Base-by-base conservation (phyloP, 1,140 invertebrate genomes). In the Saxidomus purpurata region DNA sequence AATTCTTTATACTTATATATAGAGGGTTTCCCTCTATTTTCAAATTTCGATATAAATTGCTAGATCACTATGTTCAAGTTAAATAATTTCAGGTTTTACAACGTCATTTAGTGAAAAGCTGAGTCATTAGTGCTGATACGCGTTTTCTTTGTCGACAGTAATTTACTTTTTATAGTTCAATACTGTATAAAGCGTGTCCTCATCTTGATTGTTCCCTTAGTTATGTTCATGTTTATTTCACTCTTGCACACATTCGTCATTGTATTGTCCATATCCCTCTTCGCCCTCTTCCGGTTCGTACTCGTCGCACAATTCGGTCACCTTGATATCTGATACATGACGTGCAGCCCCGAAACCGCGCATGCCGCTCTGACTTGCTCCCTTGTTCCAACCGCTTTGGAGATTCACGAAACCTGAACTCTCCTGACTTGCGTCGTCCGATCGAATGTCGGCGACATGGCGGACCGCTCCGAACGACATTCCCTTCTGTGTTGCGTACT, bases 361-460 rank as follows among this genome's bases (percentile, higher is more conserved):
- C 93, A 99, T 98, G 38, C 98, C 98, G 93, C 97, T 98, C 96
- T 99, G 98, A 94, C 97, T 98, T 90, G 98, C 98, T 34, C 95
- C 95, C 95, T 99, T 98, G 80, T 99, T 99, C 74, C 97, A 97
- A 59, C 98, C 98, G 76, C 98, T 98, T 95, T 99, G 98, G 0
- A 99, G 97, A 90, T 98, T 98, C 90, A 99, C 98, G 67, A 98
- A 97, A 0, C 97, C 96, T 92, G 99, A 97, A 2, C 98, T 98
- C 6, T 90, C 91, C 25, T 81, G 71, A n/a, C 71, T 76, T 49
- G 92, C 90, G 77, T 92, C 91, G 55, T 94, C 94, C 25, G 87
- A 87, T 28, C 87, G 91, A 63, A 93, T 93, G 83, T 94, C 93
- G n/a, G 92, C 71, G 59, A 99, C 98, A 96, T 99, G 98, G 95